Evolutionary conservation across 1,140 invertebrate species (phyloP).

Genomic region (Fragariocoptes setiger): DNA sequence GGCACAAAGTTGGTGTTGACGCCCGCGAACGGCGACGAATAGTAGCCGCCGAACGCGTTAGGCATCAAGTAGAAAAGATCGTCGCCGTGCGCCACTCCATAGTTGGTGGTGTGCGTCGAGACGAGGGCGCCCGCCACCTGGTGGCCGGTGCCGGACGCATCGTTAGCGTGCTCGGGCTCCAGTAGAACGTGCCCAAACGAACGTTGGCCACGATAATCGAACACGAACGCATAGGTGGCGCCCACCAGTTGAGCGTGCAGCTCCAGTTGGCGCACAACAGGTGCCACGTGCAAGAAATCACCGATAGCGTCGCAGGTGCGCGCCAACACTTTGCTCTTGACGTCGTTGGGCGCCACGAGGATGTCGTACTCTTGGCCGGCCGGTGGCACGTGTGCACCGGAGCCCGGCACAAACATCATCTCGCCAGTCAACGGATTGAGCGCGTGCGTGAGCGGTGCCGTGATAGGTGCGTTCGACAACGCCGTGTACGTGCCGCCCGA

Average conservation of each 20-base stretch:
- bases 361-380: not conserved
- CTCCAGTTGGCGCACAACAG: conserved; percentile 1
- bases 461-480: not conserved
- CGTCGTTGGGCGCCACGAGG: not conserved
- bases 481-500: not conserved
- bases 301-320: conserved; percentile 2
- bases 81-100: conserved; percentile 7
- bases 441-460: not conserved
- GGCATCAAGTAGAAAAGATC: conserved; percentile 4
- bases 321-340: not conserved
- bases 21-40: not conserved
- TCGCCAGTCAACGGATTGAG: not conserved
- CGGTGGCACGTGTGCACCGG: not conserved
- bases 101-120: not conserved
- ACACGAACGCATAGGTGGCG: conserved; percentile 1
- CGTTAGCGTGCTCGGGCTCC: not conserved
- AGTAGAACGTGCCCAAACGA: conserved; percentile 7
- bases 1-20: not conserved
- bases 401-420: not conserved
- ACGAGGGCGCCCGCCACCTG: not conserved
- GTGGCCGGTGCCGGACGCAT: not conserved
- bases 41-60: conserved; percentile 2
- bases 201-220: conserved; percentile 5
- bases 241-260: conserved; percentile 1
- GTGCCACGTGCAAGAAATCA: conserved; percentile 6